phyloP scores from a whole-genome alignment of 2,888 invertebrate genomes.

The Xestoiulus laeticollis region DNA sequence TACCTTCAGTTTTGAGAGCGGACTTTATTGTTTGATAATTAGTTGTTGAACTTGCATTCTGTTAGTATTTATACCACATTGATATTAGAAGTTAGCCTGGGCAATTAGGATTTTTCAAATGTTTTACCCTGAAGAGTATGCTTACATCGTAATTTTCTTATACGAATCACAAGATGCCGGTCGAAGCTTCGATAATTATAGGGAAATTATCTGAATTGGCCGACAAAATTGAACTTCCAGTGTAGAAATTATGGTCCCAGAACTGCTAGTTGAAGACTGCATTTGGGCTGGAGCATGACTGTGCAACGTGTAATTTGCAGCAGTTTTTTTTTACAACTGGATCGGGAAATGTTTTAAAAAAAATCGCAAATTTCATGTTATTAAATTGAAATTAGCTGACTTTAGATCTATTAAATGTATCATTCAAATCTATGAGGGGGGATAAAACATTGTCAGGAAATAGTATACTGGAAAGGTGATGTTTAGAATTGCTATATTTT shows the following conservation, averaged over 20 bases:
- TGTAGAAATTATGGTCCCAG: not conserved
- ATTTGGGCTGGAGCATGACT: not conserved
- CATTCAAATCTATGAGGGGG: not conserved
- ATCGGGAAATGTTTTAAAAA: not conserved
- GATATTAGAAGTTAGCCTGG: not conserved
- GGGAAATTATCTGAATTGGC: constrained; percentile 31
- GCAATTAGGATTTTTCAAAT: constrained; percentile 9
- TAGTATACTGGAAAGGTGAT: not conserved
- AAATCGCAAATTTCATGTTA: not conserved
- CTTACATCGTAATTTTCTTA: not conserved
- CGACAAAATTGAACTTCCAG: constrained; percentile 31
- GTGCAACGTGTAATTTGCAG: not conserved
- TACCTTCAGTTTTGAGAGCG: not conserved
- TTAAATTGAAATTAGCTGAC: constrained; percentile 35
- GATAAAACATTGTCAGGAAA: not conserved
- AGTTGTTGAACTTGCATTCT: not conserved
- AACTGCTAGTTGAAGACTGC: constrained; percentile 13
- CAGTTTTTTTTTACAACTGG: not conserved
- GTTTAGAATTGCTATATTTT: not conserved
- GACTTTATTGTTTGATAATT: not conserved
- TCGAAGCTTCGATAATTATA: constrained; percentile 16
- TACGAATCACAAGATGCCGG: not conserved
- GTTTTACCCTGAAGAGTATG: not conserved
- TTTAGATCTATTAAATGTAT: constrained; percentile 7
- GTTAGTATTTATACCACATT: not conserved